phyloP scores from a whole-genome alignment of 2,113 vertebrate genomes.

The Mesoclemmys tuberculata region DNA sequence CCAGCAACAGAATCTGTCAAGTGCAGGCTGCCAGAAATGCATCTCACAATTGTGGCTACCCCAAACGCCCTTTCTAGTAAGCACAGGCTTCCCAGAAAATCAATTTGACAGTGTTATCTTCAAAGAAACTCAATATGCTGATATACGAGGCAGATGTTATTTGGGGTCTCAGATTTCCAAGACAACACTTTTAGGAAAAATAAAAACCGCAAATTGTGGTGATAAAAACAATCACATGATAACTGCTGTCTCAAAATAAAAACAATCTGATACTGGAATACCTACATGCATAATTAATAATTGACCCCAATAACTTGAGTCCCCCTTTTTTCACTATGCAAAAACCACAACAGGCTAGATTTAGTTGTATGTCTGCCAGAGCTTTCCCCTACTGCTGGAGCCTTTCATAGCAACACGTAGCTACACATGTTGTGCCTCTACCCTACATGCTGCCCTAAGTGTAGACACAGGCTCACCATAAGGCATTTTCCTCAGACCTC shows the following conservation, averaged over 20 bases:
- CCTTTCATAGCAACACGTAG: no score
- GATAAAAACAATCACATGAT: neutral
- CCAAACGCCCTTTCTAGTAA: neutral
- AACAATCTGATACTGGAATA: neutral
- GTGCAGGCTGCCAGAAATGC: neutral
- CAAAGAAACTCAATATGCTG: neutral
- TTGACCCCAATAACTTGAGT: neutral
- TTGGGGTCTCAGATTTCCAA: neutral
- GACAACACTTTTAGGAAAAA: neutral
- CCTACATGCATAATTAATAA: neutral
- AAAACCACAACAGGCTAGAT: no score
- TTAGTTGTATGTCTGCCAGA: no score
- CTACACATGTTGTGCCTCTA: no score
- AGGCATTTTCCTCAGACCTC: no score
- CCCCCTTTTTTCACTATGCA: no score
- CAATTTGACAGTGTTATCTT: neutral
- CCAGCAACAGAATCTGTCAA: neutral
- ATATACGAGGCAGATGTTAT: no score
- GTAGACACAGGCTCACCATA: no score
- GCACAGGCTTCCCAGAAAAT: neutral
- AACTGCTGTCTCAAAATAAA: no score
- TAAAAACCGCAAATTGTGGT: neutral
- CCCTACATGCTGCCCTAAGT: no score
- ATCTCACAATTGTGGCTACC: neutral
- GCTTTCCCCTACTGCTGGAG: no score